Percentiles rank a stretch among this genome's conserved stretches.
Conservation (phyloP, 2,797 vertebrate genomes). For the Loris lydekkerianus region DNA sequence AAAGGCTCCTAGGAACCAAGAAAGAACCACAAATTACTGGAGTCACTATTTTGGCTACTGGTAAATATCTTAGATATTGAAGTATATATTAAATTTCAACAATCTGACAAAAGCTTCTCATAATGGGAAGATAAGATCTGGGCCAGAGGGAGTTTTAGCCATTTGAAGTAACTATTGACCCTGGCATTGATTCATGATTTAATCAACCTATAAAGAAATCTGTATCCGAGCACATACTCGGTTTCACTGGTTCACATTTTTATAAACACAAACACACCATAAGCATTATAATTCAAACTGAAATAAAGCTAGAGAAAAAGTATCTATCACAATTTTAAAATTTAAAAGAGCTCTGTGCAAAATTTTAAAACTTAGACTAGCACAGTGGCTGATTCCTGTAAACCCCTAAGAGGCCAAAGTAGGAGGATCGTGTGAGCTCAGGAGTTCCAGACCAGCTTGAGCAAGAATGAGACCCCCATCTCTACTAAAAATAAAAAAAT, state of each 20-base stretch:
- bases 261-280: not conserved
- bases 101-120: not conserved
- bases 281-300: not conserved
- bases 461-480: no score
- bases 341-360: not conserved
- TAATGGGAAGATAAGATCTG: not conserved
- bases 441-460: no score
- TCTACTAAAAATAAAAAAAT: no score
- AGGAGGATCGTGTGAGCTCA: no score
- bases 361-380: not conserved
- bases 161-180: not conserved
- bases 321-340: not conserved
- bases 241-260: not conserved
- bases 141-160: not conserved
- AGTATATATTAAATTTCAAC: not conserved
- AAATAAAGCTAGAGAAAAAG: conserved; percentile 12
- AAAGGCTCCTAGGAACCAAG: not conserved
- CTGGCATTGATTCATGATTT: not conserved
- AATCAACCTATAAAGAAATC: not conserved
- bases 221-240: not conserved
- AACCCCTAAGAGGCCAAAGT: no score
- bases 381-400: no score
- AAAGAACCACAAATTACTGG: not conserved
- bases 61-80: not conserved
- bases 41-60: conserved; percentile 1